These are phyloP conservation scores for Dipodomys merriami DNA, from an alignment of 2,113 vertebrate species.

Conservation along the genomic window DNA sequence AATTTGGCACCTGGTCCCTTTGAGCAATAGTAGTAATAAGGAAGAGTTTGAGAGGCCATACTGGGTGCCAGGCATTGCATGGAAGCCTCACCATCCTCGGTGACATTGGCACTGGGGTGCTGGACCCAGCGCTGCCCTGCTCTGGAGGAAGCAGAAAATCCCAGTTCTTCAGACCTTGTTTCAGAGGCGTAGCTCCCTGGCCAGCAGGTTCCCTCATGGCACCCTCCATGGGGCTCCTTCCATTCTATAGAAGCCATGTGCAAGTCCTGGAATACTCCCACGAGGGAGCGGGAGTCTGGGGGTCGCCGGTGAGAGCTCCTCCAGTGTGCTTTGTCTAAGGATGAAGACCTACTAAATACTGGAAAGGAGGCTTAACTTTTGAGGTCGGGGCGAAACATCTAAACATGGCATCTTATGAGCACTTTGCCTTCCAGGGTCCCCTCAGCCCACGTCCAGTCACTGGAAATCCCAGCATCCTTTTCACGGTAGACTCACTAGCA, in stretches of 20 bases:
- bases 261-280: background rate
- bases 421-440: slow-evolving; percentile 86
- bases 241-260: background rate
- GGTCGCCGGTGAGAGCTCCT: background rate
- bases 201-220: background rate
- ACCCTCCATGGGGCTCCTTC: background rate
- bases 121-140: background rate
- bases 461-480: slow-evolving; percentile 97
- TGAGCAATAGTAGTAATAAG: background rate
- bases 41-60: background rate
- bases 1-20: background rate
- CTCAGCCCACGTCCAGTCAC: slow-evolving; percentile 88
- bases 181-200: background rate
- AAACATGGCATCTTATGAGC: background rate
- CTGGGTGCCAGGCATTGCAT: background rate
- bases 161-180: background rate
- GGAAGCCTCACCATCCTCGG: background rate
- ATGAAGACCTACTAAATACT: background rate
- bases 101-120: background rate
- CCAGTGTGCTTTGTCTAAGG: background rate
- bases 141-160: background rate
- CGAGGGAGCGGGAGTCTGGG: background rate
- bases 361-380: background rate
- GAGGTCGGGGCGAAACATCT: background rate
- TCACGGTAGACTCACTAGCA: slow-evolving; percentile 96